phyloP scores from a whole-genome alignment of 1,140 invertebrate species.

The Sesamia nonagrioides region DNA sequence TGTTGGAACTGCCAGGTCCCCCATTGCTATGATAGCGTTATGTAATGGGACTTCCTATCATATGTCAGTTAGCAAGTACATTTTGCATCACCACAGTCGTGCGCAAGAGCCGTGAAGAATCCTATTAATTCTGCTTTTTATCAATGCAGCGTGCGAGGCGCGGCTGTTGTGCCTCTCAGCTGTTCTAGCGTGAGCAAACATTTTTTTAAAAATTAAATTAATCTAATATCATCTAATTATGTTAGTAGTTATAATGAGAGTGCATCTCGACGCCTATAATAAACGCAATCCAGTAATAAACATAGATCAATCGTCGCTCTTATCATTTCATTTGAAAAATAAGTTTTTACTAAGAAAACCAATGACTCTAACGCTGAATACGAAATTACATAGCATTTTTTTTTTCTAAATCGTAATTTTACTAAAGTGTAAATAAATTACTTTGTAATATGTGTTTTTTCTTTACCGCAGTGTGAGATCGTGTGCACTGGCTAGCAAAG shows the following conservation, averaged over 20 bases:
- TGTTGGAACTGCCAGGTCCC: background rate
- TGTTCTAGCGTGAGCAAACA: slow-evolving; percentile 34
- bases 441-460: slow-evolving; percentile 21
- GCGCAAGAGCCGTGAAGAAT: slow-evolving; percentile 60
- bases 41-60: slow-evolving; percentile 37
- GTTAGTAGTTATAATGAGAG: slow-evolving; percentile 36
- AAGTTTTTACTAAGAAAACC: slow-evolving; percentile 8
- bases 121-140: slow-evolving; percentile 69
- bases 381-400: background rate
- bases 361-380: slow-evolving; percentile 33
- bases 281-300: slow-evolving; percentile 43
- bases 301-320: slow-evolving; percentile 35
- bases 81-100: slow-evolving; percentile 57
- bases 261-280: slow-evolving; percentile 27
- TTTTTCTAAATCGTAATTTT: slow-evolving; percentile 26
- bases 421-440: slow-evolving; percentile 28
- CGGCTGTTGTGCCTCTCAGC: slow-evolving; percentile 19
- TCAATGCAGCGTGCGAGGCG: slow-evolving; percentile 62
- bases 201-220: slow-evolving; percentile 47
- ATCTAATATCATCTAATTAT: slow-evolving; percentile 54
- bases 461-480: slow-evolving; percentile 25
- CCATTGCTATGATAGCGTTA: slow-evolving; percentile 24
- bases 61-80: slow-evolving; percentile 31
- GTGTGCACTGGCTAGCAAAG: slow-evolving; percentile 38
- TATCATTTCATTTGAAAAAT: slow-evolving; percentile 24